These are phyloP conservation scores for Bombus sylvicola DNA, from an alignment of 1,140 invertebrate genomes.

Conservation along the genomic window DNA sequence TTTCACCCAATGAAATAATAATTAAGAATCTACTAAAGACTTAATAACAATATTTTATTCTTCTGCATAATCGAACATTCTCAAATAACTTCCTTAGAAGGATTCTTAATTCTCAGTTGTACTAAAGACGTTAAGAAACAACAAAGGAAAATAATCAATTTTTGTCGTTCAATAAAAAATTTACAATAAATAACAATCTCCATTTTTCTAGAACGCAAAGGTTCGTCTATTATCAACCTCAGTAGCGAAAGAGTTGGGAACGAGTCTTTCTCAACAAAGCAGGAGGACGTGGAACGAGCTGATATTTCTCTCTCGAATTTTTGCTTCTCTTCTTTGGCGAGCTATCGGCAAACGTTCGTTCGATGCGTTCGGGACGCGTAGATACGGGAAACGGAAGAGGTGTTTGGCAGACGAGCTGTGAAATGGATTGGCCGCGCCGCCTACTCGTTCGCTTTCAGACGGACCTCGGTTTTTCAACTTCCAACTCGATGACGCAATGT, in stretches of 20 bases:
- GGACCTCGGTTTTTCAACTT: conserved; percentile 15
- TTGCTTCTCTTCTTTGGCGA: not conserved
- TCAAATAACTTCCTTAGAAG: not conserved
- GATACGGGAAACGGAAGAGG: conserved; percentile 49
- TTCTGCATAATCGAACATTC: not conserved
- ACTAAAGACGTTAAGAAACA: not conserved
- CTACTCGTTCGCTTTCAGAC: not conserved
- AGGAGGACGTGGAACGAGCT: not conserved
- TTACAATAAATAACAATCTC: not conserved
- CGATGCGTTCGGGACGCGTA: conserved; percentile 48
- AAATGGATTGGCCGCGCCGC: conserved; percentile 39
- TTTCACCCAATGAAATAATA: too few species aligned
- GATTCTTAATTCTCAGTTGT: not conserved
- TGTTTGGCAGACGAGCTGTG: conserved; percentile 51
- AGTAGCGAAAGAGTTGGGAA: not conserved
- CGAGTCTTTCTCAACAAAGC: not conserved
- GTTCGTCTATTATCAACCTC: not conserved
- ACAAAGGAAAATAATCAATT: not conserved
- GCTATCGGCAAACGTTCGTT: conserved; percentile 4
- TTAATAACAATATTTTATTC: not conserved
- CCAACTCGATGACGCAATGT: not conserved
- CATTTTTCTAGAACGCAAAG: not conserved
- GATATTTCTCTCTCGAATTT: conserved; percentile 32
- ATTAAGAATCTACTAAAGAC: not conserved
- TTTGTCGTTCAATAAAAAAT: not conserved